Conservation (phyloP, 2,113 vertebrate species). For the Hydrochoerus hydrochaeris region DNA sequence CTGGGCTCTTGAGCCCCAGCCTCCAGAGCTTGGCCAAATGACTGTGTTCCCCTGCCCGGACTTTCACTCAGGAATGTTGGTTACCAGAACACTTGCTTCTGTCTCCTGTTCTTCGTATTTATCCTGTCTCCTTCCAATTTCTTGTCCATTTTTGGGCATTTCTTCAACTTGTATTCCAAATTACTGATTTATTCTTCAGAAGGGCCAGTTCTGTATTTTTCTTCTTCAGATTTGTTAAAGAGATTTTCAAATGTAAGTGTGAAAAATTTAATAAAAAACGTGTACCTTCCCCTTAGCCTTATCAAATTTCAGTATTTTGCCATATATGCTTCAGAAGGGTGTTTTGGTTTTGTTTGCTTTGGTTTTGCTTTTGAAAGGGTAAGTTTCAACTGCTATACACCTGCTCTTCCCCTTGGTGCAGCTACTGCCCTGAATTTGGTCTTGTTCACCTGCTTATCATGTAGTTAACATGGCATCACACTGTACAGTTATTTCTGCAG, state of each 20-base stretch:
- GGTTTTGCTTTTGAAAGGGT: not conserved
- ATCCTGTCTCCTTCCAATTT: not conserved
- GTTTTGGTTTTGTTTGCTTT: not conserved
- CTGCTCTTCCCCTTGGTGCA: not conserved
- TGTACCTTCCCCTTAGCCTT: not conserved
- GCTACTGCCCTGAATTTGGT: not conserved
- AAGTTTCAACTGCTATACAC: not conserved
- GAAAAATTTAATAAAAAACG: not conserved
- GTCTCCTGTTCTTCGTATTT: not conserved
- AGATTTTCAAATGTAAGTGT: conserved; percentile 11
- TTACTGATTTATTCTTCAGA: not conserved
- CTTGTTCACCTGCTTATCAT: not conserved
- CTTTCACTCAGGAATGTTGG: not conserved
- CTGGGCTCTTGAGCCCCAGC: not conserved
- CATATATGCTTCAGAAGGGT: not conserved
- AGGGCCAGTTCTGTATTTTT: not conserved
- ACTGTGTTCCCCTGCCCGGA: not conserved
- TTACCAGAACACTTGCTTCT: not conserved
- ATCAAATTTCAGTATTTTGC: not conserved
- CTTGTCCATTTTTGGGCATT: not conserved
- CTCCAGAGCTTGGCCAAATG: not conserved
- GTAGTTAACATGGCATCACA: not conserved
- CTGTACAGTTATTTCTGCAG: not conserved
- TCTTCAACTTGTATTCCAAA: not conserved
- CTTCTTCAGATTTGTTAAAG: not conserved